Base-by-base conservation (phyloP, 2,888 invertebrate genomes). In the Torymus tubicola region DNA sequence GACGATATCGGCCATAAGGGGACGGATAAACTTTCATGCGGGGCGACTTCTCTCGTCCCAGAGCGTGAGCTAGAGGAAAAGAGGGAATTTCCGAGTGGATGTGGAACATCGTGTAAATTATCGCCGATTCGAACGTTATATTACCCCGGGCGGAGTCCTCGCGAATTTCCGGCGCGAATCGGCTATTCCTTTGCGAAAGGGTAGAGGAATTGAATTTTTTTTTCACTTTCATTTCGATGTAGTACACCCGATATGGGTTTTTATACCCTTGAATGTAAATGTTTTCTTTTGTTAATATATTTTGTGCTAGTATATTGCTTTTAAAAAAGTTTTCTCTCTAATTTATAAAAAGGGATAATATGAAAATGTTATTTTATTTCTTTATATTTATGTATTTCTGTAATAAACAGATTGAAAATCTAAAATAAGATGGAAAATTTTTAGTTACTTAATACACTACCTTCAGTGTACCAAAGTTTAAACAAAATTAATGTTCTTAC, bases 71-170 rank as follows among this genome's bases (percentile, higher is more conserved):
- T 18, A 68, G 50, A 31, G n/a, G 68, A 63, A 50, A 42, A 63
- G 42, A 55, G 69, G 24, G 63, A 78, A 55, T 77, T 64, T 42
- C 53, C 63, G 60, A 72, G 64, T 67, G 57, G 65, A 71, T 70
- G 55, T 70, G 57, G 77, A 70, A 70, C 24, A 50, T 50, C 50
- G 63, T 77, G 70, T 70, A 77, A 70, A 77, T 77, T 77, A 70
- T 77, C 64, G 21, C n/a, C 18, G 50, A 16, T 13, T 18, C 18
- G 31, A 58, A 16, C 31, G 42, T 70, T 70, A 77, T 57, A 70
- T 70, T 57, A 70, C 21, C 76, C 55, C 14, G 16, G 21, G 24
- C 21, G 24, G 13, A 50, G 65, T 50, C 60, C 68, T 18, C 16
- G 61, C 18, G 55, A 53, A 70, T 64, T 64, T 58, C 58, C 21